Conservation (phyloP, 2,888 invertebrate species). For the Drosophila vallismaia region DNA sequence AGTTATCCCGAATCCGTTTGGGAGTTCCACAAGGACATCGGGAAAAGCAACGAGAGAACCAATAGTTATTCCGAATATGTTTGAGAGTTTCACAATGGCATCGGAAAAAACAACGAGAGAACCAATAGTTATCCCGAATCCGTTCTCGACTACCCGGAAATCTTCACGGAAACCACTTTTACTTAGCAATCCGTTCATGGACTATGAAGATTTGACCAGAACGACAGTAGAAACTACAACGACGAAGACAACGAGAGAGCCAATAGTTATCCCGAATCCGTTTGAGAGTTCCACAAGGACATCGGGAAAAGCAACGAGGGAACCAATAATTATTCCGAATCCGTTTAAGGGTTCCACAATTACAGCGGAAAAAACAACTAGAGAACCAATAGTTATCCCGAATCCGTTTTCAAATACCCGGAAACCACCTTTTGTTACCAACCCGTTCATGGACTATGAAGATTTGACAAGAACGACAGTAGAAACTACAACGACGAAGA, state of each 20-base stretch:
- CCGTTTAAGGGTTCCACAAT: neutral
- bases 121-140: too few species aligned
- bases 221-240: too few species aligned
- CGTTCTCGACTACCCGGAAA: too few species aligned
- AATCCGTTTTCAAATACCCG: neutral
- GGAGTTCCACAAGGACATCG: too few species aligned
- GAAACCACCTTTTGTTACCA: neutral
- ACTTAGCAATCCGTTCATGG: too few species aligned
- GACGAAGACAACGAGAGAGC: neutral
- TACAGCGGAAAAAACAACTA: neutral
- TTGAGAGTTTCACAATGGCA: too few species aligned
- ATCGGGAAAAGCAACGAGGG: neutral
- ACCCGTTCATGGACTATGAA: conserved; percentile 2
- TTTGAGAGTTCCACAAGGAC: neutral
- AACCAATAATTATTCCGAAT: neutral
- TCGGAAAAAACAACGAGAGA: too few species aligned
- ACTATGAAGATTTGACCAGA: too few species aligned
- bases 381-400: neutral
- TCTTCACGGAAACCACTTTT: too few species aligned
- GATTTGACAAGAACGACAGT: neutral
- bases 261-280: neutral
- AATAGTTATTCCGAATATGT: too few species aligned
- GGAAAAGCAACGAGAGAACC: too few species aligned
- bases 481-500: neutral
- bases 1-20: too few species aligned